Base-by-base conservation (phyloP, 1,140 invertebrate species). In the Meloidogyne exigua region DNA sequence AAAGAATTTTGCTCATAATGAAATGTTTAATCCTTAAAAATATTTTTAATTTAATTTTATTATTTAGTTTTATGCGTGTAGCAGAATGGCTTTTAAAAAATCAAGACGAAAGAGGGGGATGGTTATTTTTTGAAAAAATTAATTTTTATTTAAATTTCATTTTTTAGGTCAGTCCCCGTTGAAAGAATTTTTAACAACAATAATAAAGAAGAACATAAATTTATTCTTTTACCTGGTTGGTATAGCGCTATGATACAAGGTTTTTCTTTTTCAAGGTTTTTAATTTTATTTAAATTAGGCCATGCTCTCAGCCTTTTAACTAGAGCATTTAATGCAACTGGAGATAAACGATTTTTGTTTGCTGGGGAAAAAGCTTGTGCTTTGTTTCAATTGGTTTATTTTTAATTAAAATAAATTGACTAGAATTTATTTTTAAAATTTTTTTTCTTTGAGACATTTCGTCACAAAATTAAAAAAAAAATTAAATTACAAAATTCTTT, bases 201-300 rank as follows among this genome's bases (percentile, higher is more conserved):
- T n/a, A n/a, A 57, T 4, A 39, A 71, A 62, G 69, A 26, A 7
- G 23, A 21, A 2, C 28, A 71, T 10, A 44, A 62, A 71, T 36
- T 71, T 28, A 18, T 71, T 23, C 28, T 71, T 26, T 18, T 12
- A 26, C 1, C 62, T 28, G 69, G 69, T 28, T 71, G 69, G 69
- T 62, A 71, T 57, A 71, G 36, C 49, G 69, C 69, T 25, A 71
- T 71, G 69, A 36, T 36, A 69, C 68, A 69, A 32, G 68, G 68
- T 69, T 69, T 69, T 49, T 25, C 15, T 26, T 42, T 36, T 23
- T 23, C 3, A 9, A 10, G n/a, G n/a, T n/a, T 39, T 26, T 18
- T 18, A 68, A 26, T n/a, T 32, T 68, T 25, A 5, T 11, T n/a
- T 10, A 68, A 25, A 36, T 68, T 26, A 71, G 69, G 69, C 13